Evolutionary conservation across 2,888 invertebrate species (phyloP).

Genomic region (Lepidochrysops patricia): DNA sequence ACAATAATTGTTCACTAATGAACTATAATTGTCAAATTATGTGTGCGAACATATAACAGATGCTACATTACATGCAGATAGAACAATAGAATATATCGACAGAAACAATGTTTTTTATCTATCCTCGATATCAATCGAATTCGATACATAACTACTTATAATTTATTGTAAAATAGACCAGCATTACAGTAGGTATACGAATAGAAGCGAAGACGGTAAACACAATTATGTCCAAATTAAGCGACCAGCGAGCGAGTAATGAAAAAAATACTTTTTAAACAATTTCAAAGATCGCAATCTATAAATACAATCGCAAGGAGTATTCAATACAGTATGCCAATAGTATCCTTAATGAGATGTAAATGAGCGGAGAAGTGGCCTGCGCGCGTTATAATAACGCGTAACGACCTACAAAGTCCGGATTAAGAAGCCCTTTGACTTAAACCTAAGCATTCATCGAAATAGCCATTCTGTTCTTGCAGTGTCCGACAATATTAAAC

Average conservation of each 20-base stretch:
- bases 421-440: conserved; percentile 75
- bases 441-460: conserved; percentile 58
- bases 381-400: conserved; percentile 73
- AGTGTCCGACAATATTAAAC: conserved; percentile 25
- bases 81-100: too few species aligned
- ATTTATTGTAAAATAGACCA: too few species aligned
- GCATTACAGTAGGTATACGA: too few species aligned
- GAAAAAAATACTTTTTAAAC: background rate
- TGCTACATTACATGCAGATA: too few species aligned
- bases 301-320: background rate
- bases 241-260: background rate
- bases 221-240: too few species aligned
- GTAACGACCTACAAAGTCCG: conserved; percentile 75
- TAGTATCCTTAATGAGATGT: conserved; percentile 74
- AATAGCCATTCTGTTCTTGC: conserved; percentile 42
- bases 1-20: too few species aligned
- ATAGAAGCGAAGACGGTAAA: too few species aligned
- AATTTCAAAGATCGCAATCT: background rate
- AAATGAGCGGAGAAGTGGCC: conserved; percentile 73
- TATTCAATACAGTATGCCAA: conserved; percentile 47
- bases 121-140: too few species aligned
- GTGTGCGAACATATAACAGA: too few species aligned
- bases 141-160: too few species aligned
- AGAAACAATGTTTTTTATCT: too few species aligned
- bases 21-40: too few species aligned